Conservation (phyloP, 2,797 vertebrate species). For the Simalia tracyae region DNA sequence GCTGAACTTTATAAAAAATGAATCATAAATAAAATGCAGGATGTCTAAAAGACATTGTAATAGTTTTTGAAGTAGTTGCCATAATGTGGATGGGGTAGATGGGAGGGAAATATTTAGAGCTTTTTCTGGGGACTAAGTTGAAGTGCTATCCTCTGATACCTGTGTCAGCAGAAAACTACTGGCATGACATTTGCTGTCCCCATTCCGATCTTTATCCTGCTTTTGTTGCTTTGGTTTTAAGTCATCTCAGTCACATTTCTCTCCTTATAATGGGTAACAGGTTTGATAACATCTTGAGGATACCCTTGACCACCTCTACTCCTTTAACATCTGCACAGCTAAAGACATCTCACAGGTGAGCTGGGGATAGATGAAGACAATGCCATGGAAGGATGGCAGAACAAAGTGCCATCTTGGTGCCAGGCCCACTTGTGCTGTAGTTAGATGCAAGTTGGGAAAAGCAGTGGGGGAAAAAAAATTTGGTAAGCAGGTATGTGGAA, state of each 20-base stretch:
- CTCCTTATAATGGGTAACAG: neutral
- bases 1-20: neutral
- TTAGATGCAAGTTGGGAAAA: neutral
- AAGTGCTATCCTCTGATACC: neutral
- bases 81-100: neutral
- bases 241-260: neutral
- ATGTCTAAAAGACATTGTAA: neutral
- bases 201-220: neutral
- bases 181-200: neutral
- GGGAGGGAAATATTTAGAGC: neutral
- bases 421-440: neutral
- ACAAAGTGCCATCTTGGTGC: neutral
- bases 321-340: neutral
- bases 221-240: neutral
- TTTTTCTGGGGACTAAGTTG: neutral
- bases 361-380: neutral
- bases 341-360: neutral
- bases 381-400: neutral
- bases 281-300: neutral
- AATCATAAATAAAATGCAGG: neutral
- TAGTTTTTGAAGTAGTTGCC: neutral
- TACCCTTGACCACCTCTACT: neutral
- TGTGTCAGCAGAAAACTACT: neutral
- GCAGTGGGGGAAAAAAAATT: neutral
- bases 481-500: neutral